phyloP scores from a whole-genome alignment of 2,797 vertebrate genomes.

The Naso thynnoides region DNA sequence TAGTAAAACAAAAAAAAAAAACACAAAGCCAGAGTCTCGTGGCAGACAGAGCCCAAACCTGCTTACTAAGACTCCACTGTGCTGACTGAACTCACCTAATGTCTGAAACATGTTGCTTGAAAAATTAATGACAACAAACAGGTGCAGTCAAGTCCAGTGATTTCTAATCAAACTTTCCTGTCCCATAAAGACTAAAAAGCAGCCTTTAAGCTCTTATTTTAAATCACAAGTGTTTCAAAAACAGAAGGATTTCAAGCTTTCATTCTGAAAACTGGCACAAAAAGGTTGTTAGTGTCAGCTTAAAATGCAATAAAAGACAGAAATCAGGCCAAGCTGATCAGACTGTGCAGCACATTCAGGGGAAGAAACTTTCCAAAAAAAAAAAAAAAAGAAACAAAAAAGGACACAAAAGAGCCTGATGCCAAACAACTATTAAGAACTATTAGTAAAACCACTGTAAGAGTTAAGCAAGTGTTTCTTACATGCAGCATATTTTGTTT shows the following conservation, averaged over 20 bases:
- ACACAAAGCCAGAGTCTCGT: neutral
- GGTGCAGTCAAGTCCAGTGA: neutral
- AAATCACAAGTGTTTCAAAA: neutral
- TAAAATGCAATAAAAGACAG: neutral
- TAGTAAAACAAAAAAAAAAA: neutral
- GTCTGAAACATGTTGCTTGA: neutral
- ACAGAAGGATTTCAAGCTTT: neutral
- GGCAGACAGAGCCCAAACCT: neutral
- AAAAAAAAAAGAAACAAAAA: too few species aligned
- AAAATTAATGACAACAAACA: neutral
- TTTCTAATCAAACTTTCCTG: neutral
- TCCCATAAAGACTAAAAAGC: too few species aligned
- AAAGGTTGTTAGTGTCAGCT: neutral
- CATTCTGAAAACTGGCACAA: neutral
- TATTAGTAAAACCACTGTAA: neutral
- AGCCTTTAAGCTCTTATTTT: too few species aligned
- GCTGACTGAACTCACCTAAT: too few species aligned
- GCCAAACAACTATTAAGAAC: conserved; percentile 12
- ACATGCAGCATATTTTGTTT: neutral
- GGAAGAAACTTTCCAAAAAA: neutral
- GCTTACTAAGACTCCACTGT: neutral
- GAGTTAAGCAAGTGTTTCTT: neutral
- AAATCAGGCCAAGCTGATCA: neutral
- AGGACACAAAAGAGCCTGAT: neutral
- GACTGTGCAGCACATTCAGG: neutral